Base-by-base conservation (phyloP, 2,888 invertebrate genomes). In the Lithophane socia region DNA sequence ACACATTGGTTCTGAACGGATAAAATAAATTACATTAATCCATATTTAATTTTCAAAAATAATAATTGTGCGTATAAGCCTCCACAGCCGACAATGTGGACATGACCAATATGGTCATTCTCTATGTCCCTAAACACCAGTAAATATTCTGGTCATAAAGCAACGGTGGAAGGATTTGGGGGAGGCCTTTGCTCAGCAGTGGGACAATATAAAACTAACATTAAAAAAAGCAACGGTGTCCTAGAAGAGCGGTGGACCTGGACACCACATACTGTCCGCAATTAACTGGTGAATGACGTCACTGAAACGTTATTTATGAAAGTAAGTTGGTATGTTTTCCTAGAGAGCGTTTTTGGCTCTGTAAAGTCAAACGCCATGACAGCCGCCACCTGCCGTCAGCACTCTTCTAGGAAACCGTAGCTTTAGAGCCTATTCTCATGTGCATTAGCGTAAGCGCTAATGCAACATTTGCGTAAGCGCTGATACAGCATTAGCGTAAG, bases 11-110 rank as follows among this genome's bases (percentile, higher is more conserved):
- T 64, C 3, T 13, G 65, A 42, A 37, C 60, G 12, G 7, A 49
- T 80, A 69, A 65, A 56, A 49, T 80, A 69, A 65, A 56, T 69
- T 42, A 56, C 37, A 56, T 18, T 49, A 65, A 67, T 71, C 79
- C 56, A 12, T 60, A 78, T 61, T 63, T 52, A 72, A 13, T 67
- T 44, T 77, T 56, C n/a, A 72, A 67, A 21, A 52, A 44, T 67
- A 68, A 68, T 80, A 24, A 64, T 21, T 10, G n/a, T 74, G 29
- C 18, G 13, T 54, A 18, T 18, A 49, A 47, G 5, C 42, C 18
- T 44, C 21, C 44, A 70, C 21, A 65, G 18, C 29, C 37, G 8
- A 10, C 4, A 65, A 54, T 18, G 29, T 47, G 64, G n/a, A 44
- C 8, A 37, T 37, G 3, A 3, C 37, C 37, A 37, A 37, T 37